Base-by-base conservation (phyloP, 1,140 invertebrate genomes). In the Pemphigus obesinymphae region DNA sequence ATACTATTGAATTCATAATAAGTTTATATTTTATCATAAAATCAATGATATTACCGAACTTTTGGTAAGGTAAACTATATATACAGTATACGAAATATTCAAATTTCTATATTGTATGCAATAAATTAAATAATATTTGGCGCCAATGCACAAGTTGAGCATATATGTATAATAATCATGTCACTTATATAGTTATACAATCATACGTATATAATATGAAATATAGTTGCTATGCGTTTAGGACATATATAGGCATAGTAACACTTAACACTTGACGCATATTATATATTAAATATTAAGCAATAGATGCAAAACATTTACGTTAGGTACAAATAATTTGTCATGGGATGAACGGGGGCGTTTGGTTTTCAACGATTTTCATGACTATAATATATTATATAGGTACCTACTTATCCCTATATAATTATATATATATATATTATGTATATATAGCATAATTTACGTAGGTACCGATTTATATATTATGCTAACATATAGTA, bases 121-220 rank as follows among this genome's bases (percentile, higher is more conserved):
- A 61, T 31, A 34, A 31, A 63, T 66, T 66, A 26, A 70, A 70
- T n/a, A 23, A 40, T 23, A 40, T 43, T 43, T 70, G 34, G n/a
- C n/a, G 37, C n/a, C 66, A 70, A 23, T 66, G 5, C 20, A 66
- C 8, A 70, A 70, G n/a, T 70, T 70, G 66, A 70, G 66, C 66
- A 43, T 26, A 66, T 7, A 58, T 26, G 13, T 26, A 58, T 58
- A 58, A 61, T 31, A 61, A 61, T 31, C 61, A 34, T 37, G 20
- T 66, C 3, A n/a, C 26, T 34, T 20, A 66, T 66, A 26, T 34
- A 31, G 17, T 8, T 34, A 34, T 8, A 34, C 1, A 34, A 37
- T 66, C 20, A 66, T n/a, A 48, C 13, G 13, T 48, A 48, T 48
- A 48, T 11, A 20, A 20, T 37, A 61, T 40, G 7, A 61, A 31